A percentile compares a stretch with the other conserved stretches of the same genome.
Conservation (phyloP, 2,113 vertebrate species). For the Pluvianellus socialis region DNA sequence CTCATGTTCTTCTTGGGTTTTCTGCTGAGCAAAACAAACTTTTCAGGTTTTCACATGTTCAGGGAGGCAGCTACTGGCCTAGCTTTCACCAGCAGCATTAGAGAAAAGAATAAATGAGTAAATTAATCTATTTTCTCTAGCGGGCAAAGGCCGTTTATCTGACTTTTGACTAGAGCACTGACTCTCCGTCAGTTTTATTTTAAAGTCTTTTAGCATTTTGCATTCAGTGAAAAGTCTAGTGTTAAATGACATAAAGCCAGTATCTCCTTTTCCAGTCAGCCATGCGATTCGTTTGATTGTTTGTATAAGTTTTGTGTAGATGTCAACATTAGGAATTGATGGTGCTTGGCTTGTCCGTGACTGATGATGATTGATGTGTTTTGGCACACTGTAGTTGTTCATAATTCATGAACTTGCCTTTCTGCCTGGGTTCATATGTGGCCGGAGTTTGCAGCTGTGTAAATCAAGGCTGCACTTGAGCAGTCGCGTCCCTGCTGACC, state of each 20-base stretch:
- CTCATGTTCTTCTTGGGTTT: neutral
- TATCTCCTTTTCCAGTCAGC: constrained; percentile 13
- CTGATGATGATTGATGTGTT: constrained; percentile 57
- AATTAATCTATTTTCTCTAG: neutral
- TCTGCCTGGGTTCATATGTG: neutral
- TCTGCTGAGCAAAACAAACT: neutral
- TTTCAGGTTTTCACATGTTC: neutral
- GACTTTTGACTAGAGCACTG: neutral
- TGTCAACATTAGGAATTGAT: neutral
- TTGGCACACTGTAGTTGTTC: constrained; percentile 12
- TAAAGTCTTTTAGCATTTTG: neutral
- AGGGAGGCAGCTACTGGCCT: neutral
- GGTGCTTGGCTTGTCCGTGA: neutral
- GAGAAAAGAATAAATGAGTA: neutral
- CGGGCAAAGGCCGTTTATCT: neutral
- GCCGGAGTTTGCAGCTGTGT: neutral
- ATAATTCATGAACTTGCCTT: constrained; percentile 60
- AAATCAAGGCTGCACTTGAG: neutral
- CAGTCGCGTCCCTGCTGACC: neutral
- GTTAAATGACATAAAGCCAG: neutral
- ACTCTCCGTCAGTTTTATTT: neutral
- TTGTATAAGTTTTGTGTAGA: constrained; percentile 27
- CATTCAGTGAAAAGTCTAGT: neutral
- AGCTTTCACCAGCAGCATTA: neutral
- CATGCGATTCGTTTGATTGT: neutral